Conservation (phyloP, 2,797 vertebrate species). For the Macrochelys suwanniensis region DNA sequence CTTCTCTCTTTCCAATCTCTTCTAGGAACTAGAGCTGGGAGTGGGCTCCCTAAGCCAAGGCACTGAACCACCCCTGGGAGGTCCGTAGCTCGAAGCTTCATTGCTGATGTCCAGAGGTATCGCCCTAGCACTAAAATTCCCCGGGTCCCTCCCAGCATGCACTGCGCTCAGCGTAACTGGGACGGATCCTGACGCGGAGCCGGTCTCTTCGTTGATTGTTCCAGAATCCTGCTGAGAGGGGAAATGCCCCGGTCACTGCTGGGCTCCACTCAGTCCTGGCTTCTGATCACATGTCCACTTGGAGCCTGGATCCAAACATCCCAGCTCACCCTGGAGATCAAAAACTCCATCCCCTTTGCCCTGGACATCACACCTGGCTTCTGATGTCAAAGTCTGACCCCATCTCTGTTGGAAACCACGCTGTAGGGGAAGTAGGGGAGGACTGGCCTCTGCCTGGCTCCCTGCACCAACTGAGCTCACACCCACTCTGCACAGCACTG, state of each 20-base stretch:
- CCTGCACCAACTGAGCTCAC: neutral
- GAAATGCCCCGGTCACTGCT: neutral
- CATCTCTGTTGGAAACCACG: too few relatives aligned
- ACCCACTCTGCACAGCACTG: fast-evolving
- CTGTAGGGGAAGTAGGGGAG: too few relatives aligned
- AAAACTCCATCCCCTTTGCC: neutral
- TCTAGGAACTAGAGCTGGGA: neutral
- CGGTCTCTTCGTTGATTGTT: neutral
- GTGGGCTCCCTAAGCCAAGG: too few relatives aligned
- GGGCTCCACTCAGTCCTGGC: neutral
- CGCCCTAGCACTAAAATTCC: neutral
- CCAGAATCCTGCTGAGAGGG: neutral
- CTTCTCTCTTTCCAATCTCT: neutral
- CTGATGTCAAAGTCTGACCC: neutral
- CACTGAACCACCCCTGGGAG: neutral
- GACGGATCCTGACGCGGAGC: too few relatives aligned
- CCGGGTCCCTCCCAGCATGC: neutral
- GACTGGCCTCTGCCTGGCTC: neutral
- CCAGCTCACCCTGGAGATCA: neutral
- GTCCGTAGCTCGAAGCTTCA: too few relatives aligned
- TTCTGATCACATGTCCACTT: neutral
- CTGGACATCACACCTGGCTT: neutral
- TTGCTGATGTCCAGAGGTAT: neutral
- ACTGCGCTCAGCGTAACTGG: neutral
- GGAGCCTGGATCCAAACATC: neutral